Evolutionary conservation across 2,797 vertebrate species (phyloP).

Genomic region (Borostomias antarcticus): DNA sequence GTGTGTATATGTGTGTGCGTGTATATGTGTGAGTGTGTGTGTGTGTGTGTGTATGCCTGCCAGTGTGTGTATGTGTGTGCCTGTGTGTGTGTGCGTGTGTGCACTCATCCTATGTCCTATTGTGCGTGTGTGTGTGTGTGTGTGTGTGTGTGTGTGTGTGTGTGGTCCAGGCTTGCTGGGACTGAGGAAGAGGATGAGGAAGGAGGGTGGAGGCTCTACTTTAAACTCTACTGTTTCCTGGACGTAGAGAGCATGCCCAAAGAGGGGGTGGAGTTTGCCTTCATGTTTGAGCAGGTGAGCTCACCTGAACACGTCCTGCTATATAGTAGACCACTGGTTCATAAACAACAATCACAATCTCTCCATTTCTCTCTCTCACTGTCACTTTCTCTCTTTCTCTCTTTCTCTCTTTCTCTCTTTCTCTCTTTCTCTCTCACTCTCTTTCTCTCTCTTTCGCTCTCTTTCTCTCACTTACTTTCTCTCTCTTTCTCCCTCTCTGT

Average conservation of each 20-base stretch:
- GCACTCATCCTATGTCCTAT: not conserved
- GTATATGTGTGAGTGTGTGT: not conserved
- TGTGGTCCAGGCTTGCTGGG: slow-evolving; percentile 81
- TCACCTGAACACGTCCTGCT: too few species aligned
- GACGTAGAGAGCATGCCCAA: slow-evolving; percentile 91
- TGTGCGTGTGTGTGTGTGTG: not conserved
- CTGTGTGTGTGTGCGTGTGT: not conserved
- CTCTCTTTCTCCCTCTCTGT: not conserved
- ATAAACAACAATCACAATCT: not conserved
- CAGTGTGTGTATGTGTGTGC: not conserved
- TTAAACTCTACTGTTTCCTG: slow-evolving; percentile 94
- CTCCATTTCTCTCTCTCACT: not conserved
- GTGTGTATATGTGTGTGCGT: not conserved
- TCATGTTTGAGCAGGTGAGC: slow-evolving; percentile 95
- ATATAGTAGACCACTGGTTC: too few species aligned
- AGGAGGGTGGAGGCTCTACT: slow-evolving; percentile 90
- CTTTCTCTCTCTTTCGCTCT: too few species aligned
- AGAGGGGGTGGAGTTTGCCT: slow-evolving; percentile 93
- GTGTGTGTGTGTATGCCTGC: too few species aligned
- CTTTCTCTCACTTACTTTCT: too few species aligned
- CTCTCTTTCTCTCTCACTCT: not conserved
- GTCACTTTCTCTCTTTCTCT: too few species aligned
- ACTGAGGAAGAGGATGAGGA: slow-evolving; percentile 88
- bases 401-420: not conserved
- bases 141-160: slow-evolving; percentile 13